Evolutionary conservation across 2,888 invertebrate genomes (phyloP).

Genomic region (Torymus aiolomorphi): DNA sequence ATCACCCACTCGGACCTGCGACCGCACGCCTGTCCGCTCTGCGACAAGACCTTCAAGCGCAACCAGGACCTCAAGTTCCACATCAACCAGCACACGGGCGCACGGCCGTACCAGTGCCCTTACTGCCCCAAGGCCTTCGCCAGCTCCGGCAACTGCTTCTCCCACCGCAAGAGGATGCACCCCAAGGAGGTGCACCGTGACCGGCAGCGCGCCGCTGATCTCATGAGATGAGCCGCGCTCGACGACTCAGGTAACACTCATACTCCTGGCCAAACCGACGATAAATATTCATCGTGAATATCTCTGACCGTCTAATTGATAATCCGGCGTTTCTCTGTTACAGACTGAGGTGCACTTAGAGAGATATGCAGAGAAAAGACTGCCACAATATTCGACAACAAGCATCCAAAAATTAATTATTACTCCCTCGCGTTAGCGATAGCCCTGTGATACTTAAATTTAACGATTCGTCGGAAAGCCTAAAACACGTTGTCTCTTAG

Average conservation of each 20-base stretch:
- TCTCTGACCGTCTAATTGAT: background rate
- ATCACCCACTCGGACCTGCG: slow-evolving; percentile 83
- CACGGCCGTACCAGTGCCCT: slow-evolving; percentile 84
- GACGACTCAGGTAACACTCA: slow-evolving; percentile 27
- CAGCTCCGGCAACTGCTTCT: slow-evolving; percentile 85
- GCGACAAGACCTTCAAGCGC: slow-evolving; percentile 84
- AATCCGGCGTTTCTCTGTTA: background rate
- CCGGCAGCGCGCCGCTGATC: slow-evolving; percentile 77
- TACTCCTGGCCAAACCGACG: too few species aligned
- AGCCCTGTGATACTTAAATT: slow-evolving; percentile 55
- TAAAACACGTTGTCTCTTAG: slow-evolving; percentile 3
- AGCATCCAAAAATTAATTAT: slow-evolving; percentile 36
- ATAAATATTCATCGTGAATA: too few species aligned
- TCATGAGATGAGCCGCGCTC: slow-evolving; percentile 77
- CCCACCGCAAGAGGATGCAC: slow-evolving; percentile 85
- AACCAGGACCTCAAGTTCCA: slow-evolving; percentile 87
- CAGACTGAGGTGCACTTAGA: slow-evolving; percentile 42
- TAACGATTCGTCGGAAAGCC: slow-evolving; percentile 18
- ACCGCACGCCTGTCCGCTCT: slow-evolving; percentile 82
- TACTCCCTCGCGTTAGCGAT: slow-evolving; percentile 50
- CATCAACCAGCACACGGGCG: slow-evolving; percentile 86
- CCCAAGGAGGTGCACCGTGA: slow-evolving; percentile 80
- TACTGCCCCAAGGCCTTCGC: slow-evolving; percentile 84
- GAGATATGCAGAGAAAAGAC: slow-evolving; percentile 41
- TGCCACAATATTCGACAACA: slow-evolving; percentile 46